Conservation (phyloP, 2,797 vertebrate species). For the Crocodylus rhombifer region DNA sequence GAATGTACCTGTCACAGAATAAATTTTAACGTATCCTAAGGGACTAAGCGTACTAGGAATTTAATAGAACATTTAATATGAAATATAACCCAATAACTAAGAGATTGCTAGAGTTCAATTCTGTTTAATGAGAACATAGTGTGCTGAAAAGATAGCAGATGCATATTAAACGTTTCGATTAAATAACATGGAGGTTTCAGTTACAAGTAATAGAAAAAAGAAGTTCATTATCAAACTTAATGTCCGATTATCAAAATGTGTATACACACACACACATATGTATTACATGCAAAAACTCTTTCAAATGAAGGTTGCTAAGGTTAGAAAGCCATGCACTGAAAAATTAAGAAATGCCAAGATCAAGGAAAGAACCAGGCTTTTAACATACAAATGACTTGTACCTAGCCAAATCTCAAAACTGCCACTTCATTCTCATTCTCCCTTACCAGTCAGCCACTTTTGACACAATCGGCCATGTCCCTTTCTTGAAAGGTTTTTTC, state of each 20-base stretch:
- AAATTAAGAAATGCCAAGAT: no score
- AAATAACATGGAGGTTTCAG: background rate
- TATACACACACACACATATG: background rate
- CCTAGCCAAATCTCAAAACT: no score
- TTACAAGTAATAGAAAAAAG: background rate
- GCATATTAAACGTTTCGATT: background rate
- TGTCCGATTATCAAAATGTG: background rate
- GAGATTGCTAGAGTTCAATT: slow-evolving; percentile 22
- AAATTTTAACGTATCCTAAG: slow-evolving; percentile 54
- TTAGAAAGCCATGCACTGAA: no score
- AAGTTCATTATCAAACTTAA: background rate
- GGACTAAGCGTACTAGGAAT: slow-evolving; percentile 35
- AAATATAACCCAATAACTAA: slow-evolving; percentile 44
- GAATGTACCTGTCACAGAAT: slow-evolving; percentile 60
- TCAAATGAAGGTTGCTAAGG: background rate
- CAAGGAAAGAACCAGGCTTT: no score
- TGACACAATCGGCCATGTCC: no score
- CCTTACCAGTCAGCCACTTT: no score
- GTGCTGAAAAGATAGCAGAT: slow-evolving; percentile 9
- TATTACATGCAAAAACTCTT: no score
- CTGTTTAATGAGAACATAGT: slow-evolving; percentile 51
- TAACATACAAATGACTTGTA: no score
- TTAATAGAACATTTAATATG: slow-evolving; percentile 53
- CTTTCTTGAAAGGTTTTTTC: no score
- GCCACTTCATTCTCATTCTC: no score